Conservation (phyloP, 1,140 invertebrate genomes). For the Drosophila biarmipes region DNA sequence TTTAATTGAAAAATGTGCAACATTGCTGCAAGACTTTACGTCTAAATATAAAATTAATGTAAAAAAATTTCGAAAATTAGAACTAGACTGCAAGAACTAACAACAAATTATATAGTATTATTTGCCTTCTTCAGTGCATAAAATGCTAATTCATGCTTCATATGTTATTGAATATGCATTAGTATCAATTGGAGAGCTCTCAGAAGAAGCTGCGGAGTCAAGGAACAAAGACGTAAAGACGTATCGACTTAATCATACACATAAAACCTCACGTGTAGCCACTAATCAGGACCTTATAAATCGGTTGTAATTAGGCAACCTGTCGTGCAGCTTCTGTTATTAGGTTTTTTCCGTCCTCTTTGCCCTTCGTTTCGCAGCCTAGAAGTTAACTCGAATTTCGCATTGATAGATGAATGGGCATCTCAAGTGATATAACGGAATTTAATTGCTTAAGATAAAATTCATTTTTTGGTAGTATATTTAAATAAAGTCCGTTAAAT, state of each 20-base stretch:
- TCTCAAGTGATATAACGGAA: no score
- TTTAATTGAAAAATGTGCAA: constrained; percentile 9
- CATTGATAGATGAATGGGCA: no score
- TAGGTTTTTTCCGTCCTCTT: no score
- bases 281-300: no score
- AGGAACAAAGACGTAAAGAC: background rate
- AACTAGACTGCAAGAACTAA: constrained; percentile 21
- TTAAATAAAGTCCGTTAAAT: no score
- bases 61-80: constrained; percentile 21
- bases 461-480: no score
- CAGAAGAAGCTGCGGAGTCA: background rate
- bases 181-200: background rate
- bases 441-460: no score
- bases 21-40: constrained; percentile 3
- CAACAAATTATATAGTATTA: constrained; percentile 20
- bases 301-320: no score
- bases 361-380: no score
- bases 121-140: constrained; percentile 19
- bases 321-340: no score
- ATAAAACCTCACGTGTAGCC: no score
- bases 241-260: background rate
- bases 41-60: constrained; percentile 17
- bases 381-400: no score
- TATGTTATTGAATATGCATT: background rate
- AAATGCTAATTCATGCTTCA: constrained; percentile 15